Percentiles rank a stretch among this genome's conserved stretches.
These are phyloP conservation scores for Austrolebias charrua DNA, from an alignment of 2,797 vertebrate species.

Conservation along the genomic window DNA sequence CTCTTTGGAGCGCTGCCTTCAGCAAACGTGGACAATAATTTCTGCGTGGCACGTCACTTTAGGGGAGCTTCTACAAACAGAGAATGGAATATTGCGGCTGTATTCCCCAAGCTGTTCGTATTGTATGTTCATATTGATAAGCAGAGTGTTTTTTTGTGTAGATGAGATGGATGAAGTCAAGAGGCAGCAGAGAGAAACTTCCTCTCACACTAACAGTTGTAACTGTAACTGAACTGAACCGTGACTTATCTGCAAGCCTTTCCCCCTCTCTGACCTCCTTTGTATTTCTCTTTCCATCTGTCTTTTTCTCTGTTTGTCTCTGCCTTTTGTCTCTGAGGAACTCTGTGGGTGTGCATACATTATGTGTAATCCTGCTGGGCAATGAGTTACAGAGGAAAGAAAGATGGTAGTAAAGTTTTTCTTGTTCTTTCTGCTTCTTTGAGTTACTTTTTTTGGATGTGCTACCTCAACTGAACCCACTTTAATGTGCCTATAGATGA, in stretches of 20 bases:
- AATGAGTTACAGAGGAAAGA: conserved; percentile 35
- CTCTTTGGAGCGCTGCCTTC: conserved; percentile 7
- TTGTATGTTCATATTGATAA: conserved; percentile 34
- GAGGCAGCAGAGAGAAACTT: conserved; percentile 5
- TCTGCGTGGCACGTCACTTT: conserved; percentile 45
- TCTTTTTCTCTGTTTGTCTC: conserved; percentile 37
- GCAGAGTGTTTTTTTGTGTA: neutral
- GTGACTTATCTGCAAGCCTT: conserved; percentile 33
- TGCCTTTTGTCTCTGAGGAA: conserved; percentile 61
- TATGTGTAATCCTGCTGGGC: conserved; percentile 59
- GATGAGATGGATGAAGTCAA: conserved; percentile 14
- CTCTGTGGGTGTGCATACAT: conserved; percentile 72
- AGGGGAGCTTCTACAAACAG: conserved; percentile 9
- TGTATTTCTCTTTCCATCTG: conserved; percentile 37
- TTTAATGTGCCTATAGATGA: no score
- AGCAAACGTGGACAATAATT: conserved; percentile 29
- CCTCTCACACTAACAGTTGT: conserved; percentile 19
- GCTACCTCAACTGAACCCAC: conserved; percentile 34
- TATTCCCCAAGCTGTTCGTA: conserved; percentile 25
- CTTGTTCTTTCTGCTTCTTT: conserved; percentile 25
- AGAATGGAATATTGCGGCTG: conserved; percentile 24
- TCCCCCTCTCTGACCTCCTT: conserved; percentile 17
- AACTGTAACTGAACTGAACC: conserved; percentile 45
- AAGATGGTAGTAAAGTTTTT: conserved; percentile 40
- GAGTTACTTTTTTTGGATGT: conserved; percentile 48